phyloP scores from a whole-genome alignment of 64 coral and sea anemone species.

The Dendronephthya gigantea region DNA sequence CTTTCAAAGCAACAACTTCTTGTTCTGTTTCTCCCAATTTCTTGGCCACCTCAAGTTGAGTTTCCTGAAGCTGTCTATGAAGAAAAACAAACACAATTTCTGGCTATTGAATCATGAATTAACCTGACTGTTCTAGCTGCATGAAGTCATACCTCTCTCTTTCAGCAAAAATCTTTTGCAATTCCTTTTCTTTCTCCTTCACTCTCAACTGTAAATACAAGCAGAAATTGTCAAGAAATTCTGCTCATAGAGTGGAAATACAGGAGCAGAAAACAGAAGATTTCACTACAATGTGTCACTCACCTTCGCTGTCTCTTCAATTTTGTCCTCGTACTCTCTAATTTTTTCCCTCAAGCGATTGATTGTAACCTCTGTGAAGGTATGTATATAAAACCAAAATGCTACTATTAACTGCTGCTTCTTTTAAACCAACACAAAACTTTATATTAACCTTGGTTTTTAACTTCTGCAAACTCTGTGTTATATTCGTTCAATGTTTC shows the following conservation, averaged over 20 bases:
- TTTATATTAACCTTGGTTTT: constrained; percentile 79
- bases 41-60: constrained; percentile 79
- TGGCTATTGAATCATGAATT: not conserved
- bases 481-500: constrained; percentile 96
- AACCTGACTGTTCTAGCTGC: too few species aligned
- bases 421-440: not conserved
- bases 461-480: constrained; percentile 96
- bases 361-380: constrained; percentile 67
- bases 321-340: constrained; percentile 91
- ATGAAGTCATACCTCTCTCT: constrained; percentile 42
- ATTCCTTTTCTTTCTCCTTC: constrained; percentile 88
- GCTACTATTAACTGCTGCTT: not conserved
- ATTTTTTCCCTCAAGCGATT: constrained; percentile 87
- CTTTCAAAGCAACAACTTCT: constrained; percentile 58
- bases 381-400: not conserved
- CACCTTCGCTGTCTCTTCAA: constrained; percentile 49
- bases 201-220: constrained; percentile 49
- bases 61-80: constrained; percentile 52
- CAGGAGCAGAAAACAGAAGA: too few species aligned
- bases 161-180: constrained; percentile 76
- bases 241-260: not conserved
- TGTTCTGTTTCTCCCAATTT: constrained; percentile 94
- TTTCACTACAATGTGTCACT: too few species aligned
- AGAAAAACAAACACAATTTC: not conserved
- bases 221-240: not conserved